These are phyloP conservation scores for Protobothrops flavoviridis DNA, from an alignment of 2,113 vertebrate species.

Conservation along the genomic window DNA sequence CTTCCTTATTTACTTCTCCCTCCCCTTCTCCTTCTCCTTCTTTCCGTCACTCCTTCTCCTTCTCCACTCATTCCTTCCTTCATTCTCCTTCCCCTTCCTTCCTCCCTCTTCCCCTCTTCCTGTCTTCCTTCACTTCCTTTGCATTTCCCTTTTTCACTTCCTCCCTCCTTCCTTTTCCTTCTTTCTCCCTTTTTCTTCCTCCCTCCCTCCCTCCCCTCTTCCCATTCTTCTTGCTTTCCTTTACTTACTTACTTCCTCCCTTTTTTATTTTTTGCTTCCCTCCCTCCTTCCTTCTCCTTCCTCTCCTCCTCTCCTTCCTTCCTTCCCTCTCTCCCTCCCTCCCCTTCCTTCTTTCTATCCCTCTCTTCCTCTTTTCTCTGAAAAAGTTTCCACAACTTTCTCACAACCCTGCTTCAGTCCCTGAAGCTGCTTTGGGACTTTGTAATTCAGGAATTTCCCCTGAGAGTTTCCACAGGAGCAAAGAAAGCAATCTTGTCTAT, in stretches of 20 bases:
- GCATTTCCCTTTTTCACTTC: neutral
- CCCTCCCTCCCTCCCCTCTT: neutral
- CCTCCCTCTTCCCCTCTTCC: neutral
- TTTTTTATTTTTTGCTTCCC: too few relatives aligned
- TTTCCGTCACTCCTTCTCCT: too few relatives aligned
- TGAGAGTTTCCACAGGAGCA: neutral
- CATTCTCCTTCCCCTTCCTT: too few relatives aligned
- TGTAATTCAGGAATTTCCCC: neutral
- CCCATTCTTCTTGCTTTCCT: neutral
- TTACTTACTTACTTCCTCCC: neutral
- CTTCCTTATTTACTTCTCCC: fast-evolving
- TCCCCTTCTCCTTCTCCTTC: fast-evolving
- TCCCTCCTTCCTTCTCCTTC: fast-evolving
- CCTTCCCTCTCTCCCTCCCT: fast-evolving
- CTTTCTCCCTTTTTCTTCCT: neutral
- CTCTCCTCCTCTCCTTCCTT: fast-evolving
- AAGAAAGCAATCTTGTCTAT: neutral
- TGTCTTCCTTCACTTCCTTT: neutral
- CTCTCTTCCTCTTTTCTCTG: neutral
- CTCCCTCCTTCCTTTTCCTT: too few relatives aligned
- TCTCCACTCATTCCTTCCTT: too few relatives aligned
- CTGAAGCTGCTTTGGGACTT: neutral
- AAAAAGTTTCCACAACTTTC: neutral
- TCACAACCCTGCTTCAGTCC: too few relatives aligned
- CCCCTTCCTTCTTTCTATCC: neutral